Evolutionary conservation across 2,888 invertebrate genomes (phyloP).

Genomic region (Sericinus montela): DNA sequence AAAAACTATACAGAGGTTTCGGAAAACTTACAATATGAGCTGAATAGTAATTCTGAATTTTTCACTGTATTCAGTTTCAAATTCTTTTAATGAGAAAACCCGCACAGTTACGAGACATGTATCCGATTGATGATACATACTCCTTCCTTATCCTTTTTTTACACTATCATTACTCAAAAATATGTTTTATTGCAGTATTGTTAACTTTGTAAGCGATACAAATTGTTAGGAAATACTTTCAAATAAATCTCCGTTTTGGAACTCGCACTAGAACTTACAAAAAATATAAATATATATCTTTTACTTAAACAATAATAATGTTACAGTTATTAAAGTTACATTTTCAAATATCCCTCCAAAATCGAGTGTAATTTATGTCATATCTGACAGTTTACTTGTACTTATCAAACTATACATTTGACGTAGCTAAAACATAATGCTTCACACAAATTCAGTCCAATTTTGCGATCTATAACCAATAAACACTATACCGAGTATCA

Average conservation of each 20-base stretch:
- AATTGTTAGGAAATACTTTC: background rate
- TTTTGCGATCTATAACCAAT: background rate
- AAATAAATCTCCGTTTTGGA: background rate
- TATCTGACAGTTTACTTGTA: background rate
- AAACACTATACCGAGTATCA: slow-evolving; percentile 25
- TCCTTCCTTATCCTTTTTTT: no score
- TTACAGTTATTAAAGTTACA: background rate
- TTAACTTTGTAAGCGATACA: no score
- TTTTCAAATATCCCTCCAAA: background rate
- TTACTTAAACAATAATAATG: background rate
- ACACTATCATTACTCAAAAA: no score
- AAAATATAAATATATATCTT: background rate
- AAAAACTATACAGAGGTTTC: no score
- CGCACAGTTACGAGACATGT: no score
- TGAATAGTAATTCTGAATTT: no score
- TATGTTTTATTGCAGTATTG: no score
- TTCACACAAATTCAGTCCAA: slow-evolving; percentile 1
- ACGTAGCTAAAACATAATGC: no score
- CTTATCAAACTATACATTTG: background rate
- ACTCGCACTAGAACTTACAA: background rate
- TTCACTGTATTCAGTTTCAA: no score
- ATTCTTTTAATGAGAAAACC: no score
- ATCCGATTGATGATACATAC: no score
- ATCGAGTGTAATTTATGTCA: background rate
- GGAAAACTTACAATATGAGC: no score